These are phyloP conservation scores for Hydrochoerus hydrochaeris DNA, from an alignment of 2,113 vertebrate species.

Conservation along the genomic window DNA sequence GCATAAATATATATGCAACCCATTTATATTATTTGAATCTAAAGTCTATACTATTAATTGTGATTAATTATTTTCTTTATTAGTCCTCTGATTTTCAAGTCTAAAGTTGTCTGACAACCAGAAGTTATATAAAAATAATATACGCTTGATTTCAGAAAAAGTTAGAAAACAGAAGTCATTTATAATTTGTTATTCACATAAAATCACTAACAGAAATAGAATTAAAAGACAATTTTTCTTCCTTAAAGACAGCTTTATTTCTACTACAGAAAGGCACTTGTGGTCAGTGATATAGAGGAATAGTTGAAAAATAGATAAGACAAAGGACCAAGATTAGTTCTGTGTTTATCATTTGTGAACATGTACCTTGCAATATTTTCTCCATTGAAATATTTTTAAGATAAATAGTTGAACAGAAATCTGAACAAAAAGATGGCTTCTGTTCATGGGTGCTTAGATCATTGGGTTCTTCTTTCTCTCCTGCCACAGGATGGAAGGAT, in stretches of 20 bases:
- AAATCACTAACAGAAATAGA: background rate
- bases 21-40: background rate
- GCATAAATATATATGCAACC: background rate
- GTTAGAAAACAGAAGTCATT: background rate
- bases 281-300: background rate
- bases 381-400: background rate
- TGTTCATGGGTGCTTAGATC: background rate
- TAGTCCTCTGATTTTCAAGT: background rate
- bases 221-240: background rate
- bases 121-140: background rate
- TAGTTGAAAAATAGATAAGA: background rate
- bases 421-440: background rate
- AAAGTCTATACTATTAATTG: background rate
- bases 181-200: background rate
- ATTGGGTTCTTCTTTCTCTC: background rate
- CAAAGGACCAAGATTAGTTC: background rate
- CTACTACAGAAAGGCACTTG: background rate
- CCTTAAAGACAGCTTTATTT: background rate
- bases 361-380: background rate
- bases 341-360: background rate
- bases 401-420: background rate
- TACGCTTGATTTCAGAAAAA: background rate
- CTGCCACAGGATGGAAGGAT: background rate
- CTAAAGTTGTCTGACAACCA: background rate
- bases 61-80: background rate